These are phyloP conservation scores for Saimiri boliviensis DNA, from an alignment of 2,113 vertebrate species.

Conservation along the genomic window DNA sequence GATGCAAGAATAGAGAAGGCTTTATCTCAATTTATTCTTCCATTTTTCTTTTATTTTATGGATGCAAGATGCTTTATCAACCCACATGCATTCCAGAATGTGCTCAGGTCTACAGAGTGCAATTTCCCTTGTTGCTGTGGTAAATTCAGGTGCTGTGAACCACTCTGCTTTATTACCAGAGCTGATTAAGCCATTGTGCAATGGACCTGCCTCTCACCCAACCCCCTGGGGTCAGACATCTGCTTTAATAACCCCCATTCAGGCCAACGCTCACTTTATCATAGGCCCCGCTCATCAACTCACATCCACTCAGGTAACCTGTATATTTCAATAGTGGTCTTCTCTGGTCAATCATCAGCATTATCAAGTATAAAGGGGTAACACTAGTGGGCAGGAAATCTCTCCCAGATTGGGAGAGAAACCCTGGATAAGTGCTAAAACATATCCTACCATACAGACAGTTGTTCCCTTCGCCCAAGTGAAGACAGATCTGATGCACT, in stretches of 20 bases:
- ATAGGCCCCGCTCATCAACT: neutral
- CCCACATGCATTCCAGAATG: neutral
- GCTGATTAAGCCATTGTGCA: neutral
- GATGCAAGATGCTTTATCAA: neutral
- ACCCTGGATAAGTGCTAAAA: neutral
- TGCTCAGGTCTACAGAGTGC: rapidly evolving
- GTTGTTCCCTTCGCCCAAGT: neutral
- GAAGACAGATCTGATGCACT: neutral
- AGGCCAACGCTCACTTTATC: neutral
- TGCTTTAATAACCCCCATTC: neutral
- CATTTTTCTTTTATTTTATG: neutral
- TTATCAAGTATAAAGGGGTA: neutral
- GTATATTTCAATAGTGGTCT: neutral
- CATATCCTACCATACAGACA: neutral
- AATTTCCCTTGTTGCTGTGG: neutral
- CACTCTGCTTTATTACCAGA: neutral
- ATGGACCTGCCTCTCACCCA: no score
- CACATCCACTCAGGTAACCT: neutral
- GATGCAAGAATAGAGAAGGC: neutral
- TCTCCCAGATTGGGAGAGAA: neutral
- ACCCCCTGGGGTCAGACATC: neutral
- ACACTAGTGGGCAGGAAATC: neutral
- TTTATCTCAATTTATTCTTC: neutral
- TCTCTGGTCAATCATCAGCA: neutral
- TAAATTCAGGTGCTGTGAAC: neutral